Percentiles rank a stretch among this genome's conserved stretches.
These are phyloP conservation scores for Marronus borbonicus DNA, from an alignment of 2,888 invertebrate species.

Conservation along the genomic window DNA sequence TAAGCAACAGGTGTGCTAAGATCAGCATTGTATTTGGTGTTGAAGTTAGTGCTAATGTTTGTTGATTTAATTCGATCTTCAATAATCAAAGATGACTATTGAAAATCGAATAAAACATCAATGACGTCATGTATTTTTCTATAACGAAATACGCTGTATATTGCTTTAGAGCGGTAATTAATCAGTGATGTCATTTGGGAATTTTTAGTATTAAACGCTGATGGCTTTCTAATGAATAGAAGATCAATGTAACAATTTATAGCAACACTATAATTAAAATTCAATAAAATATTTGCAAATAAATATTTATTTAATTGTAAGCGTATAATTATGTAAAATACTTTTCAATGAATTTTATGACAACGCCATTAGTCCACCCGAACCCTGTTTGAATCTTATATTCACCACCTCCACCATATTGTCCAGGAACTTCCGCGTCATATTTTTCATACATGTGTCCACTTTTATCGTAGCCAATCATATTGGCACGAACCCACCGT, in stretches of 20 bases:
- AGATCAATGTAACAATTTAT: not conserved
- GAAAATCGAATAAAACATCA: too few species aligned
- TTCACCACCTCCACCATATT: conserved; percentile 73
- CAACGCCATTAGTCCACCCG: conserved; percentile 59
- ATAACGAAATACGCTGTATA: too few species aligned
- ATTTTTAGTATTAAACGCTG: too few species aligned
- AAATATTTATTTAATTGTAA: conserved; percentile 20
- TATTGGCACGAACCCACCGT: conserved; percentile 80
- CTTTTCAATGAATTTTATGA: conserved; percentile 73
- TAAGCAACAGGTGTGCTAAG: too few species aligned
- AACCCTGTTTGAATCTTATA: conserved; percentile 65
- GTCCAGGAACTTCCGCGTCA: conserved; percentile 77
- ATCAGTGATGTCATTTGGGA: too few species aligned
- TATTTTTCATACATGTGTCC: conserved; percentile 84
- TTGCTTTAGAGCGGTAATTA: too few species aligned
- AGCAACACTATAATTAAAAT: not conserved
- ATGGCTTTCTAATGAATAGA: too few species aligned
- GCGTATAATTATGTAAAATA: conserved; percentile 49
- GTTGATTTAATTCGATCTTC: too few species aligned
- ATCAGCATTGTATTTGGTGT: too few species aligned
- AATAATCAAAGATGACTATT: too few species aligned
- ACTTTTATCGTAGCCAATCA: conserved; percentile 75
- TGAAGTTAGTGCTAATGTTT: too few species aligned
- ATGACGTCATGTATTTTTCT: too few species aligned
- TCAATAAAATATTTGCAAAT: not conserved